Evolutionary conservation across 30 jellyfish, hydroid and myxozoan species (phyloP).

Genomic region (Aurelia coerulea): DNA sequence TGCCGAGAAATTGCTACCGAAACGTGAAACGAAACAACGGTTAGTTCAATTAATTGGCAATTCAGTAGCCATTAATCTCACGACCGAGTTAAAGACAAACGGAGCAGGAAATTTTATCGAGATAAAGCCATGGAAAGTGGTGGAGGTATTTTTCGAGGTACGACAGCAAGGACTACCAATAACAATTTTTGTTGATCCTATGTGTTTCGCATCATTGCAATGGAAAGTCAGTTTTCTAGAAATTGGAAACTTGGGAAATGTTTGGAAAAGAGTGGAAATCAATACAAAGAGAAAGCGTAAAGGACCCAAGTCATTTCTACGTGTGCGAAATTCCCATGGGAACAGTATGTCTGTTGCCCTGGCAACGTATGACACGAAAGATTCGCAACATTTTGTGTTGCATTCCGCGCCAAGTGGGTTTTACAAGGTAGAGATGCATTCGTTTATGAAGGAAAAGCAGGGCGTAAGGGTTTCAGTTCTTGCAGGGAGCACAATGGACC

Average conservation of each 20-base stretch:
- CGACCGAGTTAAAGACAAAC: conserved; percentile 32
- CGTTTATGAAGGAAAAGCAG: conserved; percentile 5
- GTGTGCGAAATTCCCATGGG: conserved; percentile 31
- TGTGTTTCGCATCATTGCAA: conserved; percentile 34
- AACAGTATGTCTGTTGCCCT: conserved; percentile 44
- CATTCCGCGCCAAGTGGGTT: conserved; percentile 60
- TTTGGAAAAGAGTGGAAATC: conserved; percentile 49
- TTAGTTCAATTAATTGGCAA: conserved; percentile 24
- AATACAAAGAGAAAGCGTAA: conserved; percentile 8
- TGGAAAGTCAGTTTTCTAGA: conserved; percentile 61
- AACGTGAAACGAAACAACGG: conserved; percentile 17
- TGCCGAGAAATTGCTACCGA: not conserved
- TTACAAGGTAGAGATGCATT: conserved; percentile 46
- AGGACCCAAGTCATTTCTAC: conserved; percentile 54
- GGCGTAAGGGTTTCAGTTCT: conserved; percentile 34
- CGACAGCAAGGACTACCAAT: conserved; percentile 12
- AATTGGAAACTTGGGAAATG: not conserved
- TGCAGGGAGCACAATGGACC: conserved; percentile 27
- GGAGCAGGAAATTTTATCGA: conserved; percentile 11
- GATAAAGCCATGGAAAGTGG: conserved; percentile 29
- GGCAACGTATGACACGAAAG: conserved; percentile 53
- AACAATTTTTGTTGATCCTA: conserved; percentile 38
- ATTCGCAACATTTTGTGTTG: conserved; percentile 32
- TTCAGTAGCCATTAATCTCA: conserved; percentile 37
- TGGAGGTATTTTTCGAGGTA: conserved; percentile 47